Conservation (phyloP, 2,888 invertebrate species). For the Mongoloraphidia duomilia region DNA sequence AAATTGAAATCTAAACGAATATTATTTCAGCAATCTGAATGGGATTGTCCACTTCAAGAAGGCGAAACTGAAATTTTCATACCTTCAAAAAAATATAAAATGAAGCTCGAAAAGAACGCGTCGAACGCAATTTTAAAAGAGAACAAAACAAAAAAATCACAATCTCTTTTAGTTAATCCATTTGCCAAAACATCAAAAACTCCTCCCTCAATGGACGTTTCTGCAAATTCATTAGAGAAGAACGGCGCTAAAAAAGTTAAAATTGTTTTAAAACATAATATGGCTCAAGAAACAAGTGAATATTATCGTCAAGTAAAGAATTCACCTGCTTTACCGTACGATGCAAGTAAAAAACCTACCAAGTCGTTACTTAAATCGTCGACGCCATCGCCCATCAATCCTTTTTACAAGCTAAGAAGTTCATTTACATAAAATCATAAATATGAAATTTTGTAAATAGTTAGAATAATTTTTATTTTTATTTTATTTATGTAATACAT, state of each 20-base stretch:
- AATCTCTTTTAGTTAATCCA: slow-evolving; percentile 10
- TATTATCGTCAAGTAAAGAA: slow-evolving; percentile 53
- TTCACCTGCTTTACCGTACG: slow-evolving; percentile 63
- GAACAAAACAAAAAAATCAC: slow-evolving; percentile 2
- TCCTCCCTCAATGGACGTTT: not conserved
- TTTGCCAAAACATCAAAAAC: slow-evolving; percentile 9
- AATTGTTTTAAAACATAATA: slow-evolving; percentile 55
- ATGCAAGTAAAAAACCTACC: slow-evolving; percentile 49
- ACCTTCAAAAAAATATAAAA: slow-evolving; percentile 19
- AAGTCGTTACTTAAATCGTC: slow-evolving; percentile 60
- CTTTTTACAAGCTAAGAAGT: slow-evolving; percentile 43
- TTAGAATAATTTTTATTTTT: too few relatives aligned
- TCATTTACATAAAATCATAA: too few relatives aligned
- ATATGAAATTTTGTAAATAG: too few relatives aligned
- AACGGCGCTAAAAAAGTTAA: slow-evolving; percentile 50
- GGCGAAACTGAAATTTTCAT: slow-evolving; percentile 22
- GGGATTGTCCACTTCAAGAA: slow-evolving; percentile 20
- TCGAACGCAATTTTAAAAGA: not conserved
- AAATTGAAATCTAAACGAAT: too few relatives aligned
- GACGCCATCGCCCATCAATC: slow-evolving; percentile 56
- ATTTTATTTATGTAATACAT: too few relatives aligned
- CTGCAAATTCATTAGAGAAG: slow-evolving; percentile 2
- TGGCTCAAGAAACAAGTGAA: slow-evolving; percentile 55
- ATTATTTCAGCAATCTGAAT: too few relatives aligned
- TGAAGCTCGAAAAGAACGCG: slow-evolving; percentile 3